These are phyloP conservation scores for Chinchilla lanigera DNA, from an alignment of 2,113 vertebrate genomes.

Conservation along the genomic window DNA sequence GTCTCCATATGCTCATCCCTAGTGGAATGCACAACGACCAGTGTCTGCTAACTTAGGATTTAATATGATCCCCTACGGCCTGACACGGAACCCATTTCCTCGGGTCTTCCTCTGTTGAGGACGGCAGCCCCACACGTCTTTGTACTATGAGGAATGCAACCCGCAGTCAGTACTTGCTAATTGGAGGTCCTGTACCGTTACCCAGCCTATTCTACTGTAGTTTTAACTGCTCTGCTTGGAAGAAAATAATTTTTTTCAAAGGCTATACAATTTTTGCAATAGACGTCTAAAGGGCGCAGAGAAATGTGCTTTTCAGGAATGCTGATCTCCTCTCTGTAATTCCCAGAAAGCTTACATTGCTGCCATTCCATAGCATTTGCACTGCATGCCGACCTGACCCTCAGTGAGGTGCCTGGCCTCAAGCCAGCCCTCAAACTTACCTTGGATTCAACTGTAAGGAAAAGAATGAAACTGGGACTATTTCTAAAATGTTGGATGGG, in stretches of 20 bases:
- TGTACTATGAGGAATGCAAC: neutral
- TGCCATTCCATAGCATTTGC: neutral
- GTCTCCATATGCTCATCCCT: neutral
- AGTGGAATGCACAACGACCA: neutral
- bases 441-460: neutral
- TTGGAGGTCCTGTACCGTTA: neutral
- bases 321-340: neutral
- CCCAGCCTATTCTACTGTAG: neutral
- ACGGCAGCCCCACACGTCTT: neutral
- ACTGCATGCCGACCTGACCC: neutral
- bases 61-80: neutral
- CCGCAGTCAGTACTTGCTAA: neutral
- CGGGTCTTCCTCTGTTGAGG: neutral
- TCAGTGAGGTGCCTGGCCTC: neutral
- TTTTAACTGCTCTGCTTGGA: neutral
- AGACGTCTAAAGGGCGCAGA: neutral
- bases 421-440: neutral
- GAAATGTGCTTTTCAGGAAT: neutral
- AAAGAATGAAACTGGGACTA: slow-evolving; percentile 18
- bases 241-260: slow-evolving; percentile 36
- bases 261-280: slow-evolving; percentile 4
- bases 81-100: neutral
- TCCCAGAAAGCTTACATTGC: neutral
- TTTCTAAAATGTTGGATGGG: slow-evolving; percentile 25
- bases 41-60: neutral